These are phyloP conservation scores for Merodon equestris DNA, from an alignment of 2,888 invertebrate genomes.

Conservation along the genomic window DNA sequence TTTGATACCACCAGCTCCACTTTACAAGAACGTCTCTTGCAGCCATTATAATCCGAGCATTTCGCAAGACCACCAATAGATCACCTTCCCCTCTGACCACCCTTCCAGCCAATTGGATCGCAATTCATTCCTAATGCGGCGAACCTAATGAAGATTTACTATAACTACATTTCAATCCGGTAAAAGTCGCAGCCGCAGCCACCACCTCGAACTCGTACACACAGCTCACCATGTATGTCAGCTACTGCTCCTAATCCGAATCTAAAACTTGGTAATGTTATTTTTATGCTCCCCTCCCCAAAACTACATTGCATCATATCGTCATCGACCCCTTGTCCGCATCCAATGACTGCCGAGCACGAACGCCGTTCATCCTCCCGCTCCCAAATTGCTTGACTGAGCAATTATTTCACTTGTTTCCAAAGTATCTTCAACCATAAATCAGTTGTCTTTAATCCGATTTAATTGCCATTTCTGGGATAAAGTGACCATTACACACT, in stretches of 20 bases:
- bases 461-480: conserved; percentile 69
- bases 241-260: conserved; percentile 52
- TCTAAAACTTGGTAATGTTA: conserved; percentile 66
- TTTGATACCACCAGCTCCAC: background rate
- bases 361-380: conserved; percentile 49
- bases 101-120: conserved; percentile 33
- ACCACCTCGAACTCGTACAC: too few species aligned
- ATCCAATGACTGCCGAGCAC: background rate
- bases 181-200: conserved; percentile 26
- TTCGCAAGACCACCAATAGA: conserved; percentile 50
- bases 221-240: too few species aligned
- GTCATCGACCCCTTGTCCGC: conserved; percentile 21
- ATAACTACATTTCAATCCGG: conserved; percentile 63
- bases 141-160: conserved; percentile 69
- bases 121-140: conserved; percentile 67
- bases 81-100: conserved; percentile 40
- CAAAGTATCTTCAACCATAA: conserved; percentile 68
- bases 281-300: conserved; percentile 52
- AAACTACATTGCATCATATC: background rate
- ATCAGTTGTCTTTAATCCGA: conserved; percentile 69
- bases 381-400: conserved; percentile 67
- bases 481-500: conserved; percentile 69
- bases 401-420: conserved; percentile 69
- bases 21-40: conserved; percentile 40
- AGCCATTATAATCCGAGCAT: conserved; percentile 46